Conservation (phyloP, 2,797 vertebrate genomes). For the Protonibea diacanthus region DNA sequence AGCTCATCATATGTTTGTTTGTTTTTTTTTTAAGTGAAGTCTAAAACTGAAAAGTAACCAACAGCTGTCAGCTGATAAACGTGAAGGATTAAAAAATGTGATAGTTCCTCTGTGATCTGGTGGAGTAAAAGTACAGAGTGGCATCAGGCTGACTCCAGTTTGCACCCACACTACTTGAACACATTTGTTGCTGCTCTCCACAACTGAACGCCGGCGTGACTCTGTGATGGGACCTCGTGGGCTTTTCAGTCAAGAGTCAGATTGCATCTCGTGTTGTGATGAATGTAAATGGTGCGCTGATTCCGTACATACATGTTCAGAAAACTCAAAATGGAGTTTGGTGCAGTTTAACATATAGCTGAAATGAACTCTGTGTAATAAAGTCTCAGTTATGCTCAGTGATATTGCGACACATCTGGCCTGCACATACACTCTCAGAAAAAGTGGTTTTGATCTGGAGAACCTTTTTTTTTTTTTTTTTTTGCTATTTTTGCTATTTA, state of each 20-base stretch:
- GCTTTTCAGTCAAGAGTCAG: background rate
- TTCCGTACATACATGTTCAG: background rate
- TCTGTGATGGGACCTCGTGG: background rate
- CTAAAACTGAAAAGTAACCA: background rate
- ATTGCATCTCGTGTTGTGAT: slow-evolving; percentile 1
- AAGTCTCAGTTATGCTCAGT: background rate
- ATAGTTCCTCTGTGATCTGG: background rate
- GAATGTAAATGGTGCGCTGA: slow-evolving; percentile 4
- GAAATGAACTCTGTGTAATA: background rate
- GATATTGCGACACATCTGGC: background rate
- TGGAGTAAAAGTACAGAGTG: background rate
- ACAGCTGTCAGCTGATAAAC: background rate
- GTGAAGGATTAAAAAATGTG: background rate
- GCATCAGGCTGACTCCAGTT: background rate
- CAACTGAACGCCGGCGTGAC: background rate
- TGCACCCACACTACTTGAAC: background rate
- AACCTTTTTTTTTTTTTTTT: too few species aligned
- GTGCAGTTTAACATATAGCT: background rate
- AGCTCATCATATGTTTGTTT: background rate
- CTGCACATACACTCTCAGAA: background rate
- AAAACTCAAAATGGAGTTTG: background rate
- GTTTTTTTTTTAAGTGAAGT: background rate
- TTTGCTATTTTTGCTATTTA: too few species aligned
- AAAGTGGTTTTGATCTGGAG: too few species aligned
- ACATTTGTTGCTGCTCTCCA: background rate